A percentile compares a stretch with the other conserved stretches of the same genome.
Evolutionary conservation across 2,888 invertebrate genomes (phyloP).

Genomic region (Eulithis testata): DNA sequence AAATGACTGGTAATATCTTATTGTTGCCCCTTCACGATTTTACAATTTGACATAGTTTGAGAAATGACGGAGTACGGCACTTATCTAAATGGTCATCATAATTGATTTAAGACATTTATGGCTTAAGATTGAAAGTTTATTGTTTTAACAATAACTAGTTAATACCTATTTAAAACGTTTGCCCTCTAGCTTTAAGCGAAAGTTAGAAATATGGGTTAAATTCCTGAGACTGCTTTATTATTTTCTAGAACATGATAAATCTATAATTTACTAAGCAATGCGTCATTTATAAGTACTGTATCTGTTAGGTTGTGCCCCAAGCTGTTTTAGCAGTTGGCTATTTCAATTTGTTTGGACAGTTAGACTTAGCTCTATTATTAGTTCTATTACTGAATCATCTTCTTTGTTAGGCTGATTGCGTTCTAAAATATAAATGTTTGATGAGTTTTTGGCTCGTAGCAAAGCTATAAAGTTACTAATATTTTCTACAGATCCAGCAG

Average conservation of each 20-base stretch:
- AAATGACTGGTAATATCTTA: conserved; percentile 17
- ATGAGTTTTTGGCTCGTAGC: too few species aligned
- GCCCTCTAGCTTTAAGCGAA: conserved; percentile 31
- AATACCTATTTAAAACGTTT: conserved; percentile 15
- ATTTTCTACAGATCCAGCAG: too few species aligned
- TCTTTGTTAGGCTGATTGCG: too few species aligned
- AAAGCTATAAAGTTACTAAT: too few species aligned
- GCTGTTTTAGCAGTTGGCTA: not conserved
- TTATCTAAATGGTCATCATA: conserved; percentile 64
- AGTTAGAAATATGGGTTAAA: conserved; percentile 29
- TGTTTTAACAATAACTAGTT: conserved; percentile 38
- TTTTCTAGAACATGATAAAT: conserved; percentile 17
- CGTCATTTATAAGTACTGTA: not conserved
- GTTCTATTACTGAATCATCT: too few species aligned
- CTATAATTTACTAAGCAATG: conserved; percentile 1
- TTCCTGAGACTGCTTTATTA: conserved; percentile 30
- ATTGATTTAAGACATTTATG: conserved; percentile 55
- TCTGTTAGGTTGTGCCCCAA: not conserved
- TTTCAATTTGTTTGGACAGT: too few species aligned
- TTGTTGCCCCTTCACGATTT: conserved; percentile 22
- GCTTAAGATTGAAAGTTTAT: conserved; percentile 50
- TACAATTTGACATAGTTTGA: conserved; percentile 40
- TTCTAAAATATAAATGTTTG: too few species aligned
- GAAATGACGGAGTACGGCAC: conserved; percentile 38
- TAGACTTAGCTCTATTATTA: too few species aligned